phyloP scores from a whole-genome alignment of 2,113 vertebrate genomes.

The Oplegnathus fasciatus region DNA sequence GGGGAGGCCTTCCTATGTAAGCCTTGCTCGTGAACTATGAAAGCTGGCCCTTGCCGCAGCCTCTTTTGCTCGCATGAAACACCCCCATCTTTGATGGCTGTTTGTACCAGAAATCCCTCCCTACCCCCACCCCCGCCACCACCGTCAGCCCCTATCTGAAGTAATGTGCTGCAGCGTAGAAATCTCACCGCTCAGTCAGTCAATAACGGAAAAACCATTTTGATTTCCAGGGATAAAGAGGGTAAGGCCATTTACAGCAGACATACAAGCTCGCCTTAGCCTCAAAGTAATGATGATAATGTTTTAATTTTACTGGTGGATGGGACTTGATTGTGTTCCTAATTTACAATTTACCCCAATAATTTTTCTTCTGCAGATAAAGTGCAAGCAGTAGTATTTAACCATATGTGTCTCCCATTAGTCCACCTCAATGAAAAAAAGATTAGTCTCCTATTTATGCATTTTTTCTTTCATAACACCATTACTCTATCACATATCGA shows the following conservation, averaged over 20 bases:
- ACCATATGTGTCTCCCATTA: not conserved
- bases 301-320: slow-evolving; percentile 1
- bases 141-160: slow-evolving; percentile 49
- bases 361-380: not conserved
- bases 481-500: not conserved
- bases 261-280: not conserved
- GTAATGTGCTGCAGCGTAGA: slow-evolving; percentile 51
- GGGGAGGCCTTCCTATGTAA: slow-evolving; percentile 32
- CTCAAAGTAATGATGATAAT: slow-evolving; percentile 8
- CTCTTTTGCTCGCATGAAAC: slow-evolving; percentile 67
- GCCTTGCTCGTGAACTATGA: slow-evolving; percentile 53
- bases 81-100: slow-evolving; percentile 68
- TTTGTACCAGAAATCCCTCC: slow-evolving; percentile 68
- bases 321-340: not conserved
- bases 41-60: slow-evolving; percentile 54
- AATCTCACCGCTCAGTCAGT: slow-evolving; percentile 59
- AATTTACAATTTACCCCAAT: slow-evolving; percentile 16
- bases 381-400: not conserved
- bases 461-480: not conserved
- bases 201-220: slow-evolving; percentile 56
- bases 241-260: slow-evolving; percentile 38
- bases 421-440: not conserved
- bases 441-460: not conserved
- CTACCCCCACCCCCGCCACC: slow-evolving; percentile 19
- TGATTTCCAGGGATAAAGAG: slow-evolving; percentile 62